Conservation (phyloP, 2,113 vertebrate species). For the Sigmodon hispidus region DNA sequence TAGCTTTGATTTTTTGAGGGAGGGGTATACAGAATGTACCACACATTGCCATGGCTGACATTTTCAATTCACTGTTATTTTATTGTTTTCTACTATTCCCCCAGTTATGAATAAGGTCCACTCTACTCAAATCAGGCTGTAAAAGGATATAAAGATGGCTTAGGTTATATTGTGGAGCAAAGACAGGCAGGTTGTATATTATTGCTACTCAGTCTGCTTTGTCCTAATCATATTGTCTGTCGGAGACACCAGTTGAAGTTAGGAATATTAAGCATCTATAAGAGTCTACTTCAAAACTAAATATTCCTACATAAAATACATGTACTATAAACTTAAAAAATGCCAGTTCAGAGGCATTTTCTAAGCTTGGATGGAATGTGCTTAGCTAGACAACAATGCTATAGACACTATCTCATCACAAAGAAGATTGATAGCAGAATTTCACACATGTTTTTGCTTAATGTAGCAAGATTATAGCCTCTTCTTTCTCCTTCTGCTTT, state of each 20-base stretch:
- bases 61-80: background rate
- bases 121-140: background rate
- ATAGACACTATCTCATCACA: background rate
- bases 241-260: background rate
- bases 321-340: background rate
- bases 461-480: background rate
- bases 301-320: background rate
- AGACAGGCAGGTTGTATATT: accelerated
- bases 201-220: background rate
- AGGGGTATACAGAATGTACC: accelerated
- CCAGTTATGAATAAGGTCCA: background rate
- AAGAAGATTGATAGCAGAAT: background rate
- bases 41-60: background rate
- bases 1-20: too few species aligned
- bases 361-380: background rate
- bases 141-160: background rate
- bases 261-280: background rate
- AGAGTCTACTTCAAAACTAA: background rate
- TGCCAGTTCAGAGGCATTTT: background rate
- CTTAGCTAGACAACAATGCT: background rate
- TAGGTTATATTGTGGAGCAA: background rate
- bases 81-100: background rate
- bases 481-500: background rate
- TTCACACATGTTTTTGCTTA: background rate
- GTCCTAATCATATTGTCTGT: background rate